Conservation (phyloP, 2,113 vertebrate species). For the Morone saxatilis region DNA sequence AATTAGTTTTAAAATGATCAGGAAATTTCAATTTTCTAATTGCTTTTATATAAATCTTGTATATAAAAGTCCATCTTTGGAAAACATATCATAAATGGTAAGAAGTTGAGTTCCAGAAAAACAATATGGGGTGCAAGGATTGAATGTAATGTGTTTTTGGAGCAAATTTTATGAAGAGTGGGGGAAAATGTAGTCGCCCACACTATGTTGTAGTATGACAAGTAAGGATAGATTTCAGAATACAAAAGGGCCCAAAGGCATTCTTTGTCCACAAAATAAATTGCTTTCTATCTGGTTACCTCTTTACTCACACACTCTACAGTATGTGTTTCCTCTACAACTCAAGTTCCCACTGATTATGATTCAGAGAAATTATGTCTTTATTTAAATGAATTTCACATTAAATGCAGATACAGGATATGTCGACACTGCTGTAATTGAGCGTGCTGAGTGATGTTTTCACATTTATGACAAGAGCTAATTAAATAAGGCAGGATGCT, state of each 20-base stretch:
- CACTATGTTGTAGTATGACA: neutral
- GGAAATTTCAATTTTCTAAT: neutral
- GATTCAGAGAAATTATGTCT: neutral
- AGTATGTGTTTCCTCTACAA: neutral
- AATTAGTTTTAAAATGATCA: neutral
- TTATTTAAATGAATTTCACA: neutral
- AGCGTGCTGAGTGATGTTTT: neutral
- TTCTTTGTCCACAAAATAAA: neutral
- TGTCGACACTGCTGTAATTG: too few species aligned
- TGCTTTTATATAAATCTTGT: neutral
- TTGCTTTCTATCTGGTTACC: neutral
- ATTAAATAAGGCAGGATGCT: constrained; percentile 8
- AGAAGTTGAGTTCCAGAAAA: neutral
- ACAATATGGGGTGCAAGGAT: neutral
- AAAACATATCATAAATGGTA: neutral
- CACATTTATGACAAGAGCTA: neutral
- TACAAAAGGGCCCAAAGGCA: neutral
- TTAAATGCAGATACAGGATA: neutral
- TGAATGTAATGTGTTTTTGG: neutral
- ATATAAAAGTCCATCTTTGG: neutral
- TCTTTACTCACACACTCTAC: neutral
- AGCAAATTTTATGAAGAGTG: neutral
- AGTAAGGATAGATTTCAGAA: neutral
- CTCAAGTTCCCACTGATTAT: neutral
- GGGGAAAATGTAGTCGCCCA: neutral